Base-by-base conservation (phyloP, 2,888 invertebrate species). In the Neoscelio sp. region DNA sequence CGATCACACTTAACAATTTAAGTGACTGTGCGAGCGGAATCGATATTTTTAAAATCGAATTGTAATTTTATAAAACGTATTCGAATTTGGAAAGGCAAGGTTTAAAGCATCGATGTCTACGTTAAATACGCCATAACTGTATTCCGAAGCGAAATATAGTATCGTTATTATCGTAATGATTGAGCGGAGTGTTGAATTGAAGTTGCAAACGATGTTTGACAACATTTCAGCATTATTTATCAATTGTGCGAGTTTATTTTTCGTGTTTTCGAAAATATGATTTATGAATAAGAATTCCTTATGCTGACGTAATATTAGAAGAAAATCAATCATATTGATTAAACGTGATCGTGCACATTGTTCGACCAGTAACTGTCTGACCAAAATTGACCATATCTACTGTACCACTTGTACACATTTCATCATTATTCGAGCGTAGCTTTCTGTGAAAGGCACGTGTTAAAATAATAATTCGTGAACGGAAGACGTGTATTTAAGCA, bases 1-100 rank as follows among this genome's bases (percentile, higher is more conserved):
- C 71, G 58, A 71, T 71, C 71, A 65, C 70, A 58, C 64, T 77
- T 77, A 77, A 77, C 70, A 64, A 30, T 62, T 65, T 64, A 64
- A 70, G 76, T 70, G 64, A 64, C 62, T 68, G 7, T 12, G 18
- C n/a, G 23, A 23, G 28, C n/a, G n/a, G 65, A 67, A 67, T 60
- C 26, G 60, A 10, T 30, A 12, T 65, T n/a, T 30, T n/a, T 18
- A 15, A 50, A 56, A 48, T 38, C 10, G 26, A 18, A 35, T 5
- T 13, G 10, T 58, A 33, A 58, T 48, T 58, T 50, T 58, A 40
- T 44, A 35, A 56, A 58, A 50, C 60, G 30, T 12, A 26, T 23
- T 17, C 18, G 17, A 30, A 10, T 12, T 2, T 20, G 52, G 40
- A 46, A 52, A 38, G 30, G 44, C 38, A 17, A 7, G 2, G 2